Base-by-base conservation (phyloP, 1,140 invertebrate species). In the Elymnias hypermnestra region DNA sequence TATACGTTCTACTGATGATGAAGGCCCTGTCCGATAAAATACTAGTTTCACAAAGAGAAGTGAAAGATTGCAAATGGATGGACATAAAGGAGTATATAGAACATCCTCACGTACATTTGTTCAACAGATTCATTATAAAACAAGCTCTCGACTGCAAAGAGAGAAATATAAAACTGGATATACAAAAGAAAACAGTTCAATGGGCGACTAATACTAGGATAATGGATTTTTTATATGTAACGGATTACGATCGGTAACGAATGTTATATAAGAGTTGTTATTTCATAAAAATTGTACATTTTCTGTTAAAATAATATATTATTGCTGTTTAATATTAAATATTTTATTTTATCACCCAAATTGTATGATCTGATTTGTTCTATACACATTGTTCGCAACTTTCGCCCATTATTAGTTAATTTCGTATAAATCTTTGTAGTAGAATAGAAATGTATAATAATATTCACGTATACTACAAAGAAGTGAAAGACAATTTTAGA, bases 11-110 rank as follows among this genome's bases (percentile, higher is more conserved):
- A 0, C 89, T 94, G 3, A 89, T 90, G 53, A 85, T 97, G 55
- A 90, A 86, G 55, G 94, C 95, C 1, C 40, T 89, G 1, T 90
- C 89, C 18, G 72, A 87, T 9, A 83, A 91, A 5, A 92, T 96
- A 25, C 81, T 76, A 28, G 88, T 90, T 51, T 94, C 94, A 61
- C 82, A 91, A 8, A 86, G 89, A 53, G 95, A 98, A 87, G 91
- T 97, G 9, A 87, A 86, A 0, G 89, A 91, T 12, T 93, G 93
- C 53, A 69, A 88, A 58, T 98, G 96, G 96, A 96, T 97, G 93
- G 88, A 91, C 54, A 87, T 95, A 17, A 88, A 92, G 19, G 92
- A 95, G 54, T 96, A 92, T 69, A 62, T 90, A 8, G 75, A 86
- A 15, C 90, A 94, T 88, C 90, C 92, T 3, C 79, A 93, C 55